Base-by-base conservation (phyloP, 2,888 invertebrate genomes). In the Cheilosia impressa region DNA sequence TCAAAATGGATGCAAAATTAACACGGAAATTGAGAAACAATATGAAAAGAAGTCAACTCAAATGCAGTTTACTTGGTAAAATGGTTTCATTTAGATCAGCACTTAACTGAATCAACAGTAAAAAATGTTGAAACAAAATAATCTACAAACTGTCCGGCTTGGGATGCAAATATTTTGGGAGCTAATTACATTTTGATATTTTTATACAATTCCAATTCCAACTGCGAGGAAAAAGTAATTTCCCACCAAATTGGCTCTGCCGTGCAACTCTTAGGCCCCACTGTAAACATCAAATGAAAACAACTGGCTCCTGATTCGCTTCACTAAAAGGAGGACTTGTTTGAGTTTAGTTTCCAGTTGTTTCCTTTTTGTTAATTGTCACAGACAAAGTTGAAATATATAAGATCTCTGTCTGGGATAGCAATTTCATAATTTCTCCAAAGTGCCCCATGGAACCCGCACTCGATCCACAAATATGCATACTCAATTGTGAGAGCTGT, bases 391-490 rank as follows among this genome's bases (percentile, higher is more conserved):
- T 24, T 47, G 17, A 17, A 17, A 27, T 53, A 9, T 31, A 31
- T 31, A 31, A 52, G 73, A 22, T 76, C 52, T 66, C 38, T 13
- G 22, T 58, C 66, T 27, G 34, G 50, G 62, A 55, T 62, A 50
- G 41, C 31, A 71, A 76, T 80, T 85, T 85, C 84, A 80, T 76
- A 80, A 80, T 84, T 84, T 84, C 66, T 55, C 69, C 71, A 45
- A 66, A 55, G 43, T 58, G 63, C 41, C 60, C 17, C 68, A 63
- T 65, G 69, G 15, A 43, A 52, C 17, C 45, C 22, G 43, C 47
- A 50, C 27, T 68, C 43, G 15, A 13, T 60, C 19, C 3, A 34
- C 58, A 15, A 13, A 38, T 43, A 27, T 31, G 22, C 43, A 34
- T 41, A 78, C 43, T 55, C 31, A 27, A 24, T 27, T 58, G 63